phyloP scores from a whole-genome alignment of 2,797 vertebrate genomes.

The Darevskia nairensis region DNA sequence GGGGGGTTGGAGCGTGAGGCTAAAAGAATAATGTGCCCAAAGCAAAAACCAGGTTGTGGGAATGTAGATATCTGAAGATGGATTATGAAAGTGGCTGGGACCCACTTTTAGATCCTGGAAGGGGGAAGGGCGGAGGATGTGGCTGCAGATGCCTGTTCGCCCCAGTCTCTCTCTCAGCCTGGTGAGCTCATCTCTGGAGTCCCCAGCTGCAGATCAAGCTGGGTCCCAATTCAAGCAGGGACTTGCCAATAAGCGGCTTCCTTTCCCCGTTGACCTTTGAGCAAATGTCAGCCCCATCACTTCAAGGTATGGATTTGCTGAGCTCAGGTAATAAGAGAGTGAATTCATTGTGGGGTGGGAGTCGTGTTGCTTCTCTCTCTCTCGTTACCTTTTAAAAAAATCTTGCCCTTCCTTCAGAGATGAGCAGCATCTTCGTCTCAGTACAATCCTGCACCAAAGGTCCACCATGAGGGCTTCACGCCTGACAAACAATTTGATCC shows the following conservation, averaged over 20 bases:
- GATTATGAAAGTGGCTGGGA: not conserved
- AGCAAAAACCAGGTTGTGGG: fast-evolving
- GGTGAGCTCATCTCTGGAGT: not conserved
- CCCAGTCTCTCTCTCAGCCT: not conserved
- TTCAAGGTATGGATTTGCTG: not conserved
- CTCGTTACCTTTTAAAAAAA: too few species aligned
- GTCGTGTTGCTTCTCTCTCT: not conserved
- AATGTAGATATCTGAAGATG: not conserved
- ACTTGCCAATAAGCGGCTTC: not conserved
- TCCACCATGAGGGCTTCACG: too few species aligned
- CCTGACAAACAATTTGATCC: not conserved
- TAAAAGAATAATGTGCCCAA: not conserved
- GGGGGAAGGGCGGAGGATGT: not conserved
- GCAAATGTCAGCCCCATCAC: not conserved
- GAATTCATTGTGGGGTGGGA: not conserved
- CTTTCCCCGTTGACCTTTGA: not conserved
- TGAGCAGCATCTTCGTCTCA: not conserved
- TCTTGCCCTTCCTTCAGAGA: not conserved
- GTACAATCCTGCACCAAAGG: not conserved
- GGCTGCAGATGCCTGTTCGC: not conserved
- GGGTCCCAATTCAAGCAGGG: not conserved
- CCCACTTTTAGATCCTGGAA: not conserved
- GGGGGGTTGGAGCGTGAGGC: not conserved
- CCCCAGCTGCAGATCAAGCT: not conserved
- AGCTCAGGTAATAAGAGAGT: not conserved